A percentile compares a stretch with the other conserved stretches of the same genome.
These are phyloP conservation scores for Drusus annulatus DNA, from an alignment of 1,140 invertebrate genomes.

Conservation along the genomic window DNA sequence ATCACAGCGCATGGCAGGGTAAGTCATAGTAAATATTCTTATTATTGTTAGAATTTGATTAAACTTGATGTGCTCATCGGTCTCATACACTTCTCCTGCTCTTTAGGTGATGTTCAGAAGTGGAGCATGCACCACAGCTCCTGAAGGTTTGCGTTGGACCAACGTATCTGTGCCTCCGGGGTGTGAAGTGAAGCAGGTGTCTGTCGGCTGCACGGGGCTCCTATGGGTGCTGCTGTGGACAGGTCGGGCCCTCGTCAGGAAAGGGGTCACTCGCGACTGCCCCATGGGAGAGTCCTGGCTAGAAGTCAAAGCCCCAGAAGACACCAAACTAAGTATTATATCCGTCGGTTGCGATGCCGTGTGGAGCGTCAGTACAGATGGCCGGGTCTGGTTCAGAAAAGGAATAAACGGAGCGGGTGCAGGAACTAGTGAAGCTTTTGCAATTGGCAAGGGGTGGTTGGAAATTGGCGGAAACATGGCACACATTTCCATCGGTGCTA, in stretches of 20 bases:
- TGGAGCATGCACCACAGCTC: slow-evolving; percentile 83
- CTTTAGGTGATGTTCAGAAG: slow-evolving; percentile 85
- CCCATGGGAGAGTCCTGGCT: slow-evolving; percentile 85
- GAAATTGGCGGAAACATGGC: slow-evolving; percentile 90
- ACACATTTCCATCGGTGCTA: slow-evolving; percentile 85
- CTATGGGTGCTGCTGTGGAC: slow-evolving; percentile 89
- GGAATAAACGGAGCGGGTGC: slow-evolving; percentile 83
- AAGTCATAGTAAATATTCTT: slow-evolving; percentile 58
- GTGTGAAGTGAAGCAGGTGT: slow-evolving; percentile 87
- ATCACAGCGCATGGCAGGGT: slow-evolving; percentile 90
- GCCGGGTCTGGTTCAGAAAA: slow-evolving; percentile 91
- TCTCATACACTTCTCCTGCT: no score
- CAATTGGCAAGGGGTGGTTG: slow-evolving; percentile 84
- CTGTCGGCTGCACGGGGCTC: slow-evolving; percentile 85
- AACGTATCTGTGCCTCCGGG: slow-evolving; percentile 81
- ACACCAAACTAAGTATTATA: slow-evolving; percentile 81
- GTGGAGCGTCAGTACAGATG: slow-evolving; percentile 89
- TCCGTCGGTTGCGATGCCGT: slow-evolving; percentile 88
- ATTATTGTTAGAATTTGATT: background rate
- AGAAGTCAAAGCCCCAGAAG: slow-evolving; percentile 80
- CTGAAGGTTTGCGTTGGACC: slow-evolving; percentile 89
- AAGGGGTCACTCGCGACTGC: slow-evolving; percentile 82
- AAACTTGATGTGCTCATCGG: no score
- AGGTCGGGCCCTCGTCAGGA: slow-evolving; percentile 85
- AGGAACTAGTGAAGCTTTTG: slow-evolving; percentile 79